phyloP scores from a whole-genome alignment of 2,113 vertebrate genomes.

The Microtus oregoni region DNA sequence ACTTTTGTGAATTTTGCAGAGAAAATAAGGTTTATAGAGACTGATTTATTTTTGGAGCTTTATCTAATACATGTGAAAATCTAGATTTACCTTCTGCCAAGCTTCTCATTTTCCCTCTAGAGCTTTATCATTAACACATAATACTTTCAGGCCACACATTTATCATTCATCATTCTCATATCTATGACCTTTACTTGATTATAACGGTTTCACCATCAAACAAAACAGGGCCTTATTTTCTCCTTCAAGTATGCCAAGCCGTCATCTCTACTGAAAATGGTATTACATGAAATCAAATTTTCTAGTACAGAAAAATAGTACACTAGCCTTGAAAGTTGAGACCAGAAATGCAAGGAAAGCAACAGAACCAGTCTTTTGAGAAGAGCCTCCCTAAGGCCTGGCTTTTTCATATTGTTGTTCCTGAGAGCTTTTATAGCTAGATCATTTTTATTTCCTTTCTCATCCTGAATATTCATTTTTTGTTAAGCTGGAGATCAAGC shows the following conservation, averaged over 20 bases:
- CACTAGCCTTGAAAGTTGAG: background rate
- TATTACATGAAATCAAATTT: background rate
- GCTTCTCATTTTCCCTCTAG: background rate
- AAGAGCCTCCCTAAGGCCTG: background rate
- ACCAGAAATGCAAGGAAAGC: background rate
- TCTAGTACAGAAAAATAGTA: background rate
- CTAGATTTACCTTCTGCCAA: background rate
- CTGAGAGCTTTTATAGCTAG: background rate
- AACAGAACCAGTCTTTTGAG: background rate
- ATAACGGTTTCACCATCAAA: background rate
- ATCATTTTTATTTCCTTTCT: constrained; percentile 9
- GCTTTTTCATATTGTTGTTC: background rate
- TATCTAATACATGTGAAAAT: constrained; percentile 34
- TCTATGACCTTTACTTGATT: background rate
- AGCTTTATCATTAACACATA: background rate
- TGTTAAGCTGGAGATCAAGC: background rate
- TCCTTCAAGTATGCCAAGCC: background rate
- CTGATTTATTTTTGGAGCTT: background rate
- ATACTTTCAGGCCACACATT: background rate
- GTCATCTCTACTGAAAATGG: background rate
- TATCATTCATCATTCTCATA: background rate
- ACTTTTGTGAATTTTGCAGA: background rate
- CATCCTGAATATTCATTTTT: background rate
- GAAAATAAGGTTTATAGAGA: background rate
- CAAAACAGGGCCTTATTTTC: background rate